Evolutionary conservation across 2,888 invertebrate genomes (phyloP).

Genomic region (Tiphia femorata): DNA sequence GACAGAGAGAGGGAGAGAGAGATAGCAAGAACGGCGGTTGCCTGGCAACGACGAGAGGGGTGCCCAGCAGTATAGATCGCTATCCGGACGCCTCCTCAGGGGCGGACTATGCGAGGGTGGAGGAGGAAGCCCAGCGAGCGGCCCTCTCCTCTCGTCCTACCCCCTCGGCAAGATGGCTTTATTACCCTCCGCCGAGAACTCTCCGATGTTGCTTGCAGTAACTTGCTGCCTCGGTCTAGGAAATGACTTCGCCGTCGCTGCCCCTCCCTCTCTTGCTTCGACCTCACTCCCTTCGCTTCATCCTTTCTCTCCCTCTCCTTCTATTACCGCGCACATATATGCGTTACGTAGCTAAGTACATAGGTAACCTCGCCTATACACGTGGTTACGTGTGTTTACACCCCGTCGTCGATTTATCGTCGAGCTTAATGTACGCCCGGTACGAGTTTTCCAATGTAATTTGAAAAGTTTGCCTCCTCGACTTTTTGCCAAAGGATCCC

Average conservation of each 20-base stretch:
- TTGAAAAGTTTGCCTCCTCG: not conserved
- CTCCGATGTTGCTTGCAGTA: constrained; percentile 56
- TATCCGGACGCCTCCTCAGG: constrained; percentile 52
- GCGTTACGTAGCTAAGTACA: constrained; percentile 44
- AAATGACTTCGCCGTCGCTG: constrained; percentile 61
- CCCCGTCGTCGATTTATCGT: constrained; percentile 47
- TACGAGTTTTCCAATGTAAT: not conserved
- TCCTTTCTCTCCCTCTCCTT: constrained; percentile 16
- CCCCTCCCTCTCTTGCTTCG: constrained; percentile 40
- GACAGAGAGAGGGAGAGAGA: constrained; percentile 25
- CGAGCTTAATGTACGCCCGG: constrained; percentile 44
- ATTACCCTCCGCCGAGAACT: constrained; percentile 62
- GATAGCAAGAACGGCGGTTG: constrained; percentile 56
- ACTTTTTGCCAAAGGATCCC: not conserved
- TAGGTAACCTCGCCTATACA: too few species aligned
- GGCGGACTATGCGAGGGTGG: constrained; percentile 49
- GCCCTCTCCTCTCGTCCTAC: constrained; percentile 14
- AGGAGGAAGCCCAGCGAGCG: constrained; percentile 35
- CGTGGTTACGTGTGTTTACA: constrained; percentile 2
- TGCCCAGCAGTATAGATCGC: constrained; percentile 55
- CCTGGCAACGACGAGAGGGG: constrained; percentile 60
- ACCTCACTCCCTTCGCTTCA: too few species aligned
- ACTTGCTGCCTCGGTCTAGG: constrained; percentile 54
- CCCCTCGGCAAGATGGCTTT: constrained; percentile 67
- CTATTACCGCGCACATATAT: not conserved